Base-by-base conservation (phyloP, 1,140 invertebrate genomes). In the Mactra quadrangularis region DNA sequence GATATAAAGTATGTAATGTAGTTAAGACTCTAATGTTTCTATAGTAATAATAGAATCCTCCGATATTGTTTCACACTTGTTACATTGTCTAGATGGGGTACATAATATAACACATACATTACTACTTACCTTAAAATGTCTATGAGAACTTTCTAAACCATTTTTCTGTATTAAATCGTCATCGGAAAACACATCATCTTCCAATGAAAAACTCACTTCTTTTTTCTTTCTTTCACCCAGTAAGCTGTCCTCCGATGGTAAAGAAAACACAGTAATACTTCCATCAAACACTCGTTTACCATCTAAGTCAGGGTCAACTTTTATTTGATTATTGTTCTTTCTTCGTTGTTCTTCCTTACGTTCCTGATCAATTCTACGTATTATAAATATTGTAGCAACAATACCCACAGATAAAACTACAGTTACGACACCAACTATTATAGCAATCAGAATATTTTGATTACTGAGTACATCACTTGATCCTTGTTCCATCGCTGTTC, bases 61-160 rank as follows among this genome's bases (percentile, higher is more conserved):
- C 6, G 52, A 9, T 9, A 53, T 53, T 4, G 17, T 57, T 22
- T 27, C 55, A 57, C 27, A 27, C 55, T 57, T 57, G 27, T 19
- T 27, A 57, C 55, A 57, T 25, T 57, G 27, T 27, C 15, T 27
- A 57, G 22, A 41, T 15, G 38, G 38, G 55, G 22, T 27, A 57
- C n/a, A 57, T 3, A 27, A 19, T 6, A 53, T 27, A 7, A 29
- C 29, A 50, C 31, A 17, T 27, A 76, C 25, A 22, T n/a, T 47
- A 81, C 53, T 74, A 82, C 79, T 82, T 59, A 82, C 79, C 70
- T 74, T 82, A 53, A 74, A 82, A 71, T 81, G 77, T 29, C 77
- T 50, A 45, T 81, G 41, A 31, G 15, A 38, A 29, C 47, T 29
- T 6, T 81, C 77, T 33, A 81, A 59, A 13, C 64, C 77, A 71